A percentile compares a stretch with the other conserved stretches of the same genome.
phyloP scores from a whole-genome alignment of 2,797 vertebrate genomes.

The Pseudomugil tenellus region DNA sequence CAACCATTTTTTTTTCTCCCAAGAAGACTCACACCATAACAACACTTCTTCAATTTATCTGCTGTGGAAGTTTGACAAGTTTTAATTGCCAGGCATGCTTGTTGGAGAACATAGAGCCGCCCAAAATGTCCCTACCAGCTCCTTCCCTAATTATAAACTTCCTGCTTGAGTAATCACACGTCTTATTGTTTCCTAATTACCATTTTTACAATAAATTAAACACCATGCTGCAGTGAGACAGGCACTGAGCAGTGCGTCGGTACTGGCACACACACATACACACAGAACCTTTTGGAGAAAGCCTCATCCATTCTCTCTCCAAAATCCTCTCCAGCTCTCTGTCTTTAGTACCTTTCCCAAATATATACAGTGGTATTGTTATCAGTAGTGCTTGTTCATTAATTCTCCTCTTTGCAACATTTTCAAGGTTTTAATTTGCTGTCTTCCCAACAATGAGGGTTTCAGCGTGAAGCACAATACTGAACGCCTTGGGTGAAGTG shows the following conservation, averaged over 20 bases:
- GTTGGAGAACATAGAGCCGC: constrained; percentile 68
- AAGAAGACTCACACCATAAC: constrained; percentile 64
- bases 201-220: constrained; percentile 89
- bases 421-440: constrained; percentile 76
- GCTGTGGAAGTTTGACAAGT: constrained; percentile 81
- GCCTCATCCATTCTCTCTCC: constrained; percentile 32
- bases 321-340: constrained; percentile 17
- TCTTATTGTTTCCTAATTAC: constrained; percentile 87
- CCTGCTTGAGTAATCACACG: constrained; percentile 86
- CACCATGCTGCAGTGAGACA: constrained; percentile 75
- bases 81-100: constrained; percentile 81
- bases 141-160: constrained; percentile 87
- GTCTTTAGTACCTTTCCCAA: constrained; percentile 48
- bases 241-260: constrained; percentile 75
- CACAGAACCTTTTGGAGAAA: constrained; percentile 61
- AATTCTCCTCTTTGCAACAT: constrained; percentile 65
- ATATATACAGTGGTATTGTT: constrained; percentile 68
- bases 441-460: constrained; percentile 65
- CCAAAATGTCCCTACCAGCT: constrained; percentile 82
- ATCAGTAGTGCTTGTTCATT: constrained; percentile 67
- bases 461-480: constrained; percentile 55
- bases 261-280: constrained; percentile 64
- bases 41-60: constrained; percentile 76
- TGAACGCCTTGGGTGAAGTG: constrained; percentile 52
- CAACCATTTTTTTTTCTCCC: constrained; percentile 50